These are phyloP conservation scores for Pelagia noctiluca DNA, from an alignment of 30 jellyfish, hydroid and myxozoan genomes.

Conservation along the genomic window DNA sequence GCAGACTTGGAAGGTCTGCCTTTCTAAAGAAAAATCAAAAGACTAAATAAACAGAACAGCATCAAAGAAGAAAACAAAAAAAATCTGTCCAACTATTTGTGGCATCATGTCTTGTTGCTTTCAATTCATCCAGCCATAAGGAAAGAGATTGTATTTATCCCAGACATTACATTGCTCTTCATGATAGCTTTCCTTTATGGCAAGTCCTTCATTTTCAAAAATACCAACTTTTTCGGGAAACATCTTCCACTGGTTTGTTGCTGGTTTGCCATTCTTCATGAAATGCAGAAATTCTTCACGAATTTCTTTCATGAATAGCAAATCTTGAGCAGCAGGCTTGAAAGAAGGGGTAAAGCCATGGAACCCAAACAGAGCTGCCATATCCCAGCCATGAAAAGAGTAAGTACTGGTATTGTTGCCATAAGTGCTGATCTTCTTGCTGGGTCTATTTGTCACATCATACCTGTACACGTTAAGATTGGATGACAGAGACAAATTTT, in stretches of 20 bases:
- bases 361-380: constrained; percentile 67
- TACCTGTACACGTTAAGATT: constrained; percentile 52
- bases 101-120: not conserved
- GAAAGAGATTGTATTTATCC: constrained; percentile 16
- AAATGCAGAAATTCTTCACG: constrained; percentile 26
- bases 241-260: constrained; percentile 6
- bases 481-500: constrained; percentile 14
- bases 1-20: too few relatives aligned
- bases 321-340: constrained; percentile 21
- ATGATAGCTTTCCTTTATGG: not conserved
- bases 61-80: too few relatives aligned
- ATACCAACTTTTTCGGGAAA: constrained; percentile 33
- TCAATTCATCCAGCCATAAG: constrained; percentile 8
- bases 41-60: too few relatives aligned
- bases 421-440: not conserved
- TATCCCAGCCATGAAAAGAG: constrained; percentile 58
- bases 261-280: constrained; percentile 41
- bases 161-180: constrained; percentile 29
- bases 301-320: constrained; percentile 12
- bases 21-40: too few relatives aligned
- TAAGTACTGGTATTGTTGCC: constrained; percentile 1
- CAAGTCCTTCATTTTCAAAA: constrained; percentile 17
- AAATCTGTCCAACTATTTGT: too few relatives aligned
- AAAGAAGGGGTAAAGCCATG: not conserved
- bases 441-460: constrained; percentile 56